Conservation (phyloP, 2,888 invertebrate genomes). For the Saturnia japonica region DNA sequence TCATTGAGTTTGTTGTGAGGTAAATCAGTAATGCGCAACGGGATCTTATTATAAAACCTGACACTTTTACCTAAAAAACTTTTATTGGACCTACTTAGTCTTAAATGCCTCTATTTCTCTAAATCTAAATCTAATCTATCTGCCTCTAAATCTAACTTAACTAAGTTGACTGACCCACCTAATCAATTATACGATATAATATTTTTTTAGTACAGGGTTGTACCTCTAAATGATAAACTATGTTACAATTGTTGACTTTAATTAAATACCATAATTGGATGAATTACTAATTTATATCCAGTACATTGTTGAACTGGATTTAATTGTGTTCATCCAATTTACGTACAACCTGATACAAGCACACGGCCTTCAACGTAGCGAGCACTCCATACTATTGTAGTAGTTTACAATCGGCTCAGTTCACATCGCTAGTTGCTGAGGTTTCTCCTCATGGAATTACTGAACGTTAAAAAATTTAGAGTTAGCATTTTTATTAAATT, state of each 20-base stretch:
- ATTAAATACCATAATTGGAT: background rate
- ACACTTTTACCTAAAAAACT: no score
- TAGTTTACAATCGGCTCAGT: conserved; percentile 40
- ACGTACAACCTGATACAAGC: conserved; percentile 26
- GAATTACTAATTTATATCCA: conserved; percentile 2
- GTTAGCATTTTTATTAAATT: background rate
- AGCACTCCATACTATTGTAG: conserved; percentile 28
- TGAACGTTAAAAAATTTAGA: background rate
- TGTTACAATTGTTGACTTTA: background rate
- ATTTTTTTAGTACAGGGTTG: background rate
- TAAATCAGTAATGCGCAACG: no score
- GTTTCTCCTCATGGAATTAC: background rate
- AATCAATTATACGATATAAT: no score
- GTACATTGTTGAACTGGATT: conserved; percentile 4
- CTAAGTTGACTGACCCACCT: no score
- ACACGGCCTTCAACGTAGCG: conserved; percentile 25
- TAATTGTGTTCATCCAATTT: conserved; percentile 13
- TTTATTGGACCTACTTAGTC: no score
- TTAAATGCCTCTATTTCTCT: no score
- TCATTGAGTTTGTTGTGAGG: no score
- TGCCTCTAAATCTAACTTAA: no score
- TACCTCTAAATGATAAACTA: background rate
- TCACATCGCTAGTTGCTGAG: conserved; percentile 38
- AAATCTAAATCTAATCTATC: no score
- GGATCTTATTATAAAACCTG: no score